phyloP scores from a whole-genome alignment of 2,113 vertebrate genomes.

The Odontesthes bonariensis region DNA sequence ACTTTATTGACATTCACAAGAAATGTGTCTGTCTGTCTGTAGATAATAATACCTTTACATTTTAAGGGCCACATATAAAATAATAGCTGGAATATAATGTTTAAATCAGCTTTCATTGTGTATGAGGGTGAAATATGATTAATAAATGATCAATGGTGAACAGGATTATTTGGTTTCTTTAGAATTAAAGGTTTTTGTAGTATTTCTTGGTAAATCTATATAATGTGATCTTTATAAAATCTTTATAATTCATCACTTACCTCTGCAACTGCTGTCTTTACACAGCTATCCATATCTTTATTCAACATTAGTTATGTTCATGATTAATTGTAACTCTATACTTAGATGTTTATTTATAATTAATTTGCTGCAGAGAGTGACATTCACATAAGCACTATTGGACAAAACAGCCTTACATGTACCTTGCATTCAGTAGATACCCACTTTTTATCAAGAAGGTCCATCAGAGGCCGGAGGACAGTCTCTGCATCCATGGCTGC shows the following conservation, averaged over 20 bases:
- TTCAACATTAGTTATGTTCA: not conserved
- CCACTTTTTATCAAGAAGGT: conserved; percentile 96
- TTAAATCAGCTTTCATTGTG: not conserved
- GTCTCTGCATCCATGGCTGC: conserved; percentile 93
- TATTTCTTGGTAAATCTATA: not conserved
- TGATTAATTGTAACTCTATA: not conserved
- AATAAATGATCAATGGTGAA: not conserved
- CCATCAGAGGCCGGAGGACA: conserved; percentile 94
- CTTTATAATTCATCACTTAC: not conserved
- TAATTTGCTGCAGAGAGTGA: not conserved
- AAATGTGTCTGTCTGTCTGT: not conserved
- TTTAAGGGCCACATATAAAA: not conserved
- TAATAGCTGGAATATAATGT: not conserved
- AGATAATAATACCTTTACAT: not conserved
- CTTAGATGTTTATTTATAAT: conserved; percentile 2
- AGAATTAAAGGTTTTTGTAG: not conserved
- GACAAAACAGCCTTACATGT: not conserved
- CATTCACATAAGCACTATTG: too few relatives aligned
- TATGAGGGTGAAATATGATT: not conserved
- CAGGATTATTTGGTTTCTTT: not conserved
- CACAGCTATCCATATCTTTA: not conserved
- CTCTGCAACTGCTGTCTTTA: not conserved
- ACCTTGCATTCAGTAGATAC: conserved; percentile 32
- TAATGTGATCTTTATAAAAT: too few relatives aligned
- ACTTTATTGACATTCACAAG: conserved; percentile 25